phyloP scores from a whole-genome alignment of 2,888 invertebrate genomes.

The Arrhopalites spinosus region DNA sequence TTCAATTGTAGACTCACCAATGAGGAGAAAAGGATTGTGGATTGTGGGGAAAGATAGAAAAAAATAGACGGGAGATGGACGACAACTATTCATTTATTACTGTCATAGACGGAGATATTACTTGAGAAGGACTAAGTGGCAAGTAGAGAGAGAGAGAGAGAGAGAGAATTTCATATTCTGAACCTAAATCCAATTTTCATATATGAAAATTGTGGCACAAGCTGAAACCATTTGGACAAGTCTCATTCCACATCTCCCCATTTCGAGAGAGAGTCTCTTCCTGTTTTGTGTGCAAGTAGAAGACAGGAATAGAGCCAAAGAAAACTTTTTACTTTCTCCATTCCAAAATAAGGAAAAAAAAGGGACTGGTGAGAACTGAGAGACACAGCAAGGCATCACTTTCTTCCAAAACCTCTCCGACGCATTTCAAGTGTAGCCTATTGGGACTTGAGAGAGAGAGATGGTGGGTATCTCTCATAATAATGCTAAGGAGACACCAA shows the following conservation, averaged over 20 bases:
- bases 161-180: too few species aligned
- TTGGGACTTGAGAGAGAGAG: not conserved
- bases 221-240: not conserved
- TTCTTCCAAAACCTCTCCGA: too few species aligned
- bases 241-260: too few species aligned
- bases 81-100: constrained; percentile 30
- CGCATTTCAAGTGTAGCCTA: too few species aligned
- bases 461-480: not conserved
- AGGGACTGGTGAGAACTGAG: not conserved
- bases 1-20: too few species aligned
- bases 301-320: not conserved
- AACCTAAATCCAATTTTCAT: constrained; percentile 29
- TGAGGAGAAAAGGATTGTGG: too few species aligned
- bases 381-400: too few species aligned
- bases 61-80: constrained; percentile 8
- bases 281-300: not conserved
- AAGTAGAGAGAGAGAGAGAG: constrained; percentile 18
- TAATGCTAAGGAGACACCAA: not conserved
- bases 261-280: too few species aligned
- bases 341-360: constrained; percentile 1
- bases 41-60: not conserved
- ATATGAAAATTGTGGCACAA: not conserved
- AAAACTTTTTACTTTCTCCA: constrained; percentile 15
- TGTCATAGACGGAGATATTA: constrained; percentile 33
- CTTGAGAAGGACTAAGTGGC: constrained; percentile 28